Conservation (phyloP, 2,888 invertebrate genomes). For the Caenorhabditis afra region DNA sequence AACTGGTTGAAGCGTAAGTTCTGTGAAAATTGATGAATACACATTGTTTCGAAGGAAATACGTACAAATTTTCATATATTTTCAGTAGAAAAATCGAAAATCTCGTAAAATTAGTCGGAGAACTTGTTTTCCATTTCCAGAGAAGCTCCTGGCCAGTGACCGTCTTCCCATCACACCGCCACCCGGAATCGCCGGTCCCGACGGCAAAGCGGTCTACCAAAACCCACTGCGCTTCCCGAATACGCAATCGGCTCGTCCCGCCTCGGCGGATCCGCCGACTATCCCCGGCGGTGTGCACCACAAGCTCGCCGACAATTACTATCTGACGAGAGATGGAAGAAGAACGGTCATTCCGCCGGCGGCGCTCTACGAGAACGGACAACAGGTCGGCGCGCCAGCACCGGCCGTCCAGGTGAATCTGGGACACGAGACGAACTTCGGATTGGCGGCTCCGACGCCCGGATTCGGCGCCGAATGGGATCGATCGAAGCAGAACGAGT, state of each 20-base stretch:
- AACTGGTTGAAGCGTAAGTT: conserved; percentile 69
- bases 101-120: too few species aligned
- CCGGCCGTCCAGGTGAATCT: conserved; percentile 65
- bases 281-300: conserved; percentile 88
- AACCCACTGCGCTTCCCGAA: conserved; percentile 77
- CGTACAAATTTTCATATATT: not conserved
- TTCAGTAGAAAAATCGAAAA: not conserved
- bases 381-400: conserved; percentile 39
- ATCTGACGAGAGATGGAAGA: conserved; percentile 88
- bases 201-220: conserved; percentile 74
- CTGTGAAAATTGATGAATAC: not conserved
- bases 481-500: conserved; percentile 57
- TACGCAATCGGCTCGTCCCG: conserved; percentile 84
- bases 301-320: conserved; percentile 89
- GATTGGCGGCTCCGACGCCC: conserved; percentile 77
- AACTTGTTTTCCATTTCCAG: conserved; percentile 24
- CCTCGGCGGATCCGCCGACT: conserved; percentile 86
- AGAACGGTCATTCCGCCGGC: conserved; percentile 87
- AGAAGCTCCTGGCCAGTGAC: conserved; percentile 75
- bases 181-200: conserved; percentile 73
- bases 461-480: conserved; percentile 78
- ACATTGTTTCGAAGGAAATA: too few species aligned
- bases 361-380: conserved; percentile 68
- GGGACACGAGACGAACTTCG: conserved; percentile 77
- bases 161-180: conserved; percentile 73